Evolutionary conservation across 2,888 invertebrate genomes (phyloP).

Genomic region (Sinotaia quadrata): DNA sequence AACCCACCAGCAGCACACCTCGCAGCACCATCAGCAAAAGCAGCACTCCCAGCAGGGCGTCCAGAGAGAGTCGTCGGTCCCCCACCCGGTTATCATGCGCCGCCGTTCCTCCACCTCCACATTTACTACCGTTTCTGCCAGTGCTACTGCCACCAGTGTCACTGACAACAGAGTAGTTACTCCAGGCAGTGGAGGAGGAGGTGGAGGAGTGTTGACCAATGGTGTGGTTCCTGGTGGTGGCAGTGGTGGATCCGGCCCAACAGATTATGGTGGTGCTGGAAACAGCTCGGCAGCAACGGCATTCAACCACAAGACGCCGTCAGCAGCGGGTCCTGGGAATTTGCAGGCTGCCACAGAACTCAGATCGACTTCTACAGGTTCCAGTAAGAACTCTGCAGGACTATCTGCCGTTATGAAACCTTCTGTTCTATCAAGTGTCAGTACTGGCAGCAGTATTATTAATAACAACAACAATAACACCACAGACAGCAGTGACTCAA

Average conservation of each 20-base stretch:
- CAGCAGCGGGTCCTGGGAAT: background rate
- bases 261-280: constrained; percentile 18
- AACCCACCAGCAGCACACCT: constrained; percentile 22
- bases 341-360: background rate
- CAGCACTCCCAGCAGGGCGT: constrained; percentile 26
- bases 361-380: background rate
- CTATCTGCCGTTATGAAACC: background rate
- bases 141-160: constrained; percentile 10
- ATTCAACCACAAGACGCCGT: constrained; percentile 23
- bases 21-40: constrained; percentile 22
- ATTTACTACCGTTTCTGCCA: background rate
- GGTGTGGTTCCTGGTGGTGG: background rate
- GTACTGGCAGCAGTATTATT: constrained; percentile 3
- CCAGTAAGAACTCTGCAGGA: background rate
- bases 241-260: background rate
- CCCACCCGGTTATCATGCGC: constrained; percentile 67
- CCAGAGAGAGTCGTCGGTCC: constrained; percentile 49
- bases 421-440: constrained; percentile 3
- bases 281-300: background rate
- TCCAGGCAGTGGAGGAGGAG: background rate
- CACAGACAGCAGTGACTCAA: constrained; percentile 13
- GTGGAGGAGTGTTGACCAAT: background rate
- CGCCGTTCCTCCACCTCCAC: constrained; percentile 36
- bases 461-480: constrained; percentile 23
- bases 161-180: constrained; percentile 4